Evolutionary conservation across 2,888 invertebrate genomes (phyloP), one percentile per base, ranked within the genome.

Genomic region (Electrophaes corylata): DNA sequence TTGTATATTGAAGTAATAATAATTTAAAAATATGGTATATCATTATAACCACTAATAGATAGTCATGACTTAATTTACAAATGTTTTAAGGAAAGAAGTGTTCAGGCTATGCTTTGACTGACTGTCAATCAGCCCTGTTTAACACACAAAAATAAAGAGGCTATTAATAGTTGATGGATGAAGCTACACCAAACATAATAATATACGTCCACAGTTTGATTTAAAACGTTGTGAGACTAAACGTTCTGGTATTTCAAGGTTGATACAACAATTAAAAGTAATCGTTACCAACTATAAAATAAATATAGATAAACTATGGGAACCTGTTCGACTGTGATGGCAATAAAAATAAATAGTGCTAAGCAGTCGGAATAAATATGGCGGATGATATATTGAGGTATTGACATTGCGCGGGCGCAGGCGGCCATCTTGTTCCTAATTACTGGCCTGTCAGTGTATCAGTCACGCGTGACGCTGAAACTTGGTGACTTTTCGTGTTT

Each of bases 351-450:
- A 79, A 78, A 78, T 73, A 78, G 76, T 77, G 75, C 71, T 76
- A 74, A 79, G 69, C 75, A 78, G 78, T 81, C 75, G 78, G 81
- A 86, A 87, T 84, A 83, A 88, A 87, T 79, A 88, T 89, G 86
- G 87, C 88, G 84, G 80, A 83, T 90, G 88, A 90, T 86, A 82
- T 82, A 87, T 81, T 74, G 75, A 81, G 80, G 65, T 86, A 86
- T 86, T 87, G 87, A 86, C 88, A 86, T 79, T 83, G 83, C 84
- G 86, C 83, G 78, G 78, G 80, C 82, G 81, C 80, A 64, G 68
- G 75, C 82, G 71, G 90, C 90, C 91, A 90, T 91, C 80, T 91
- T 91, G 89, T 67, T 67, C 79, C 81, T 86, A 87, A 88, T 89
- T 87, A 79, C 79, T 78, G 73, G 76, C 76, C 78, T 85, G 86